These are phyloP conservation scores for Eupeodes latifasciatus DNA, from an alignment of 2,888 invertebrate species.

Conservation along the genomic window DNA sequence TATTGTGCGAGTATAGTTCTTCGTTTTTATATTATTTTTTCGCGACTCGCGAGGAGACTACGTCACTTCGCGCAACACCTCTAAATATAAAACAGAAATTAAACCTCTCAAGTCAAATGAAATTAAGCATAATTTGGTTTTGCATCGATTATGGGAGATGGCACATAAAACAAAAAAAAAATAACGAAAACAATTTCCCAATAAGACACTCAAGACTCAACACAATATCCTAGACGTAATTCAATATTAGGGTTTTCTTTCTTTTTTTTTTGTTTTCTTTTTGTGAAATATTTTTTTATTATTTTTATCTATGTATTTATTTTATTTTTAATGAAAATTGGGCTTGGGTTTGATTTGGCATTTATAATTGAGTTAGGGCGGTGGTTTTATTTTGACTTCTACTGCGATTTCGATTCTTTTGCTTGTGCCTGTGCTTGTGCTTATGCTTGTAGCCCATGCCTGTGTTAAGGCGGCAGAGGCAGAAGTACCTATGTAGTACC, in stretches of 20 bases:
- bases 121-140: constrained; percentile 69
- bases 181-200: constrained; percentile 38
- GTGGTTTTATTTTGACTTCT: constrained; percentile 53
- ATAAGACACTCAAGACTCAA: constrained; percentile 27
- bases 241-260: constrained; percentile 43
- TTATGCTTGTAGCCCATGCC: background rate
- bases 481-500: background rate
- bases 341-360: constrained; percentile 37
- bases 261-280: background rate
- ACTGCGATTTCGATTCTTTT: constrained; percentile 3
- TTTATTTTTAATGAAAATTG: background rate
- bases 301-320: background rate
- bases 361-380: constrained; percentile 72
- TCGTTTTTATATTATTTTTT: no score
- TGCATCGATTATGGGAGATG: constrained; percentile 68
- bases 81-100: constrained; percentile 69
- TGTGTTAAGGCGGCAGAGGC: background rate
- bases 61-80: constrained; percentile 65
- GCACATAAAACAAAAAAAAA: constrained; percentile 18
- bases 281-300: background rate
- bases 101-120: constrained; percentile 58
- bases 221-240: constrained; percentile 52
- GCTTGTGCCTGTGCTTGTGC: background rate
- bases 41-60: constrained; percentile 33
- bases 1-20: constrained; percentile 25